phyloP scores from a whole-genome alignment of 2,113 vertebrate genomes.

The Heterotis niloticus region DNA sequence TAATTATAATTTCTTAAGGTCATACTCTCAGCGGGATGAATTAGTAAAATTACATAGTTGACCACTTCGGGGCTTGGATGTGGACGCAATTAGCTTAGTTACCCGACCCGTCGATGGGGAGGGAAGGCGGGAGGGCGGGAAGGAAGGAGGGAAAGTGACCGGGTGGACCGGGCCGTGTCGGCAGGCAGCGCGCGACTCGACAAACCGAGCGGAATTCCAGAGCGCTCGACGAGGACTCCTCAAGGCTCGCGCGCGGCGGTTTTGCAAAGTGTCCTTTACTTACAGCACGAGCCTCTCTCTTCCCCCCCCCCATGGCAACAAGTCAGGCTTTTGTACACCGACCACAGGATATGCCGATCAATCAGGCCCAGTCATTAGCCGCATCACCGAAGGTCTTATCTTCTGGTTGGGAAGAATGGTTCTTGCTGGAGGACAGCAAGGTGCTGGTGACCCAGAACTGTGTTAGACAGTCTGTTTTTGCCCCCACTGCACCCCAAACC shows the following conservation, averaged over 20 bases:
- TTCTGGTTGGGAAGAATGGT: conserved; percentile 38
- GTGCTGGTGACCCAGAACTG: conserved; percentile 51
- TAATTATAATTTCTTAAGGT: conserved; percentile 77
- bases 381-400: conserved; percentile 46
- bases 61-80: conserved; percentile 69
- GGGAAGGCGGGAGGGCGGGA: not conserved
- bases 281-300: conserved; percentile 43
- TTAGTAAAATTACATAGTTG: conserved; percentile 75
- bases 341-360: conserved; percentile 61
- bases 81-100: conserved; percentile 72
- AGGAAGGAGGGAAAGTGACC: conserved; percentile 42
- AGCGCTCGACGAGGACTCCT: not conserved
- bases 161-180: conserved; percentile 41
- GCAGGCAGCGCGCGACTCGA: conserved; percentile 28
- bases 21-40: conserved; percentile 73
- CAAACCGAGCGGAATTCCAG: not conserved
- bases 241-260: not conserved
- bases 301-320: conserved; percentile 51
- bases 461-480: conserved; percentile 53
- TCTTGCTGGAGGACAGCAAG: conserved; percentile 48
- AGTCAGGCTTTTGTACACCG: conserved; percentile 59
- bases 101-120: conserved; percentile 59
- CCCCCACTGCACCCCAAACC: conserved; percentile 50
- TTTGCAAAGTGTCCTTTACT: not conserved
- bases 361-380: conserved; percentile 68